These are phyloP conservation scores for Bos taurus DNA, from an alignment of 2,113 vertebrate genomes.

Conservation along the genomic window ARS-UCD2.0 NC_037328.1:63504501-63505000, in stretches of 20 bases:
- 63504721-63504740: slow-evolving; percentile 26
- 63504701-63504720: slow-evolving; percentile 35
- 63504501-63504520: slow-evolving; percentile 64
- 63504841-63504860: not conserved
- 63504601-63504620: slow-evolving; percentile 64
- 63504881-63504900: not conserved
- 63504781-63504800: slow-evolving; percentile 49
- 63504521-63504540: slow-evolving; percentile 70
- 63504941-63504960: not conserved
- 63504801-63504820: not conserved
- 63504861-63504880: not conserved
- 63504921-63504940: not conserved
- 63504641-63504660: slow-evolving; percentile 9
- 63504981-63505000: not conserved
- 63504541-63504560: slow-evolving; percentile 73
- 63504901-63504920: slow-evolving; percentile 23
- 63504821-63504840: not conserved
- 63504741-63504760: slow-evolving; percentile 32
- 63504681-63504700: not conserved
- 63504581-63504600: slow-evolving; percentile 71
- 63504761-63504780: slow-evolving; percentile 1
- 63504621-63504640: slow-evolving; percentile 50
- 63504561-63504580: slow-evolving; percentile 70
- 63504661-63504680: slow-evolving; percentile 40
- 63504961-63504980: not conserved